A percentile compares a stretch with the other conserved stretches of the same genome.
These are phyloP conservation scores for Dendrolimus punctatus DNA, from an alignment of 1,140 invertebrate species.

Conservation along the genomic window DNA sequence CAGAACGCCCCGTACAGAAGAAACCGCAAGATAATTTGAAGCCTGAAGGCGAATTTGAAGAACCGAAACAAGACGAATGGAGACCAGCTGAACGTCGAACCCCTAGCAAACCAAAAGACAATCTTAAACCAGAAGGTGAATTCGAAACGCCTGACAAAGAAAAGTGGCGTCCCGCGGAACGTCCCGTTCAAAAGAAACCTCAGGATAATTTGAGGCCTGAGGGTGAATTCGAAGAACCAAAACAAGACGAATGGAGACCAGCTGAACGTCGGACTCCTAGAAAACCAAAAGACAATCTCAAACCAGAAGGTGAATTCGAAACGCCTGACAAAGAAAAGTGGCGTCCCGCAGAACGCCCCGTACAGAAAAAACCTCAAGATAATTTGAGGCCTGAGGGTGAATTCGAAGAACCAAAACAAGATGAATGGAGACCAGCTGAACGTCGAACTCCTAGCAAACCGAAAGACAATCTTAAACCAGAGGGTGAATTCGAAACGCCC, in stretches of 20 bases:
- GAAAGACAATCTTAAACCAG: constrained; percentile 6
- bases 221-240: constrained; percentile 65
- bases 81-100: constrained; percentile 53
- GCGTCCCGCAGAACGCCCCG: constrained; percentile 56
- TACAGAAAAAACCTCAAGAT: constrained; percentile 58
- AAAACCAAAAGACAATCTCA: constrained; percentile 72
- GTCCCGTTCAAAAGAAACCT: constrained; percentile 48
- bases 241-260: constrained; percentile 42
- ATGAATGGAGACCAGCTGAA: constrained; percentile 12
- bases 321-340: constrained; percentile 58
- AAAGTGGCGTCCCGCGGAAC: constrained; percentile 66
- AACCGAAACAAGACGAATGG: constrained; percentile 53
- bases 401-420: constrained; percentile 70
- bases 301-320: constrained; percentile 78
- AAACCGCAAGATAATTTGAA: constrained; percentile 73
- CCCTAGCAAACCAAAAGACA: constrained; percentile 71
- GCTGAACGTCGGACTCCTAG: constrained; percentile 39
- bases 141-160: constrained; percentile 70
- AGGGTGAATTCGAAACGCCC: constrained; percentile 7
- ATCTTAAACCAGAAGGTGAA: constrained; percentile 76
- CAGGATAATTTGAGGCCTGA: constrained; percentile 70
- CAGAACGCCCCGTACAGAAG: constrained; percentile 61
- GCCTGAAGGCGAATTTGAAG: constrained; percentile 72
- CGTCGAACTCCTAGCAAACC: constrained; percentile 5
- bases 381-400: constrained; percentile 76